These are phyloP conservation scores for Lanius collurio DNA, from an alignment of 2,113 vertebrate genomes.

Conservation along the genomic window DNA sequence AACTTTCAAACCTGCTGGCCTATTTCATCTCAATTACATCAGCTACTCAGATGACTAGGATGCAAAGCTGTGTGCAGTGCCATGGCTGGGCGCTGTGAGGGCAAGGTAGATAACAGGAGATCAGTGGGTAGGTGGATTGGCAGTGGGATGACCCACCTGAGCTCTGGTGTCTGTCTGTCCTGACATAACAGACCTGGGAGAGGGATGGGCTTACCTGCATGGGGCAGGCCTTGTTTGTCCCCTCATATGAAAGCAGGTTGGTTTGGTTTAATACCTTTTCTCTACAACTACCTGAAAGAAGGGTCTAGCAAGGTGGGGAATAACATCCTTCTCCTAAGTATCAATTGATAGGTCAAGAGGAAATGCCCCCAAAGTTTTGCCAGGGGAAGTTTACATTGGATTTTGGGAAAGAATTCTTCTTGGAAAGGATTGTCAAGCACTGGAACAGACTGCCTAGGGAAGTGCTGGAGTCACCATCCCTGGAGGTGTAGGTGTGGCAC, in stretches of 20 bases:
- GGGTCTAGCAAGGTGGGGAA: not conserved
- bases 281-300: not conserved
- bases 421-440: not conserved
- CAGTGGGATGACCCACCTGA: rapidly evolving
- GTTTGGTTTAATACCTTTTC: not conserved
- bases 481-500: not conserved
- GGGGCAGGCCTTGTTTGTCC: not conserved
- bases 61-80: not conserved
- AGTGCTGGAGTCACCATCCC: not conserved
- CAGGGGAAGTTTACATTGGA: not conserved
- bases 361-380: not conserved
- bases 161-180: not conserved
- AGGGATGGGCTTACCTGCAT: not conserved
- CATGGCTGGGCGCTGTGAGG: not conserved
- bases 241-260: not conserved
- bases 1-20: not conserved
- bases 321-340: not conserved
- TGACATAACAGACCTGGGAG: not conserved
- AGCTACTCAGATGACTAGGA: not conserved
- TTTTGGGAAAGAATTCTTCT: not conserved
- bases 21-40: not conserved
- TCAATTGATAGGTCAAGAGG: not conserved
- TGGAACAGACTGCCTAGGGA: not conserved
- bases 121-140: not conserved
- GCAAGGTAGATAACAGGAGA: not conserved